Percentiles rank a stretch among this genome's conserved stretches.
Evolutionary conservation across 2,797 vertebrate genomes (phyloP).

Genomic region (Sciurus vulgaris): DNA sequence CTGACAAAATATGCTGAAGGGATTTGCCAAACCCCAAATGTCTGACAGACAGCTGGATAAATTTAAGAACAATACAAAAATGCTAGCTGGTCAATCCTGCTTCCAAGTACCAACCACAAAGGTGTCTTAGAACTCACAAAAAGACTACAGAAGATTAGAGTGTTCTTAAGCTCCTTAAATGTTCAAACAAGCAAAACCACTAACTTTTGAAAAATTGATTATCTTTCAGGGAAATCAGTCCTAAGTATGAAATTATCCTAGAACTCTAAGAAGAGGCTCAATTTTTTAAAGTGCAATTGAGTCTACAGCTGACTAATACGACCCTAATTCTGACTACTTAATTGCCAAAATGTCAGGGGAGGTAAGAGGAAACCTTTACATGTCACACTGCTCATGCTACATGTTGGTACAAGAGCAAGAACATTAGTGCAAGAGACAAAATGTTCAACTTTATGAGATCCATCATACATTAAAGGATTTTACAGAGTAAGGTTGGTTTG

Average conservation of each 20-base stretch:
- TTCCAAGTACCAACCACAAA: neutral
- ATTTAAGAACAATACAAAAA: neutral
- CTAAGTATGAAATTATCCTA: slow-evolving; percentile 3
- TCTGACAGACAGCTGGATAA: slow-evolving; percentile 46
- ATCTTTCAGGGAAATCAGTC: slow-evolving; percentile 15
- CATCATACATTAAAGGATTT: neutral
- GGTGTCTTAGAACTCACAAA: neutral
- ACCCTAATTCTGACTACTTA: neutral
- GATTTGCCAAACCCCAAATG: slow-evolving; percentile 26
- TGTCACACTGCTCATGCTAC: accelerated
- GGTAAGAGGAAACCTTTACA: neutral
- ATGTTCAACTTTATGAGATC: slow-evolving; percentile 38
- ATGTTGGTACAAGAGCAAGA: neutral
- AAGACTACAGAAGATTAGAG: neutral
- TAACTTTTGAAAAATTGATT: slow-evolving; percentile 1
- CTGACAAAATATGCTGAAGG: neutral
- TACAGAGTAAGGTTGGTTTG: slow-evolving; percentile 44
- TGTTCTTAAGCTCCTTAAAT: neutral
- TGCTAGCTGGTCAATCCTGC: neutral
- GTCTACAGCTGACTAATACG: neutral
- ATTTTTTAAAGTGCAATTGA: neutral
- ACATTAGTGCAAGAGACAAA: neutral
- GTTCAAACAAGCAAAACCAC: slow-evolving; percentile 1
- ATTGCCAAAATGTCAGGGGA: neutral
- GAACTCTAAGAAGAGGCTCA: neutral